These are phyloP conservation scores for Drosophila kurseongensis DNA, from an alignment of 1,140 invertebrate species.

Conservation along the genomic window DNA sequence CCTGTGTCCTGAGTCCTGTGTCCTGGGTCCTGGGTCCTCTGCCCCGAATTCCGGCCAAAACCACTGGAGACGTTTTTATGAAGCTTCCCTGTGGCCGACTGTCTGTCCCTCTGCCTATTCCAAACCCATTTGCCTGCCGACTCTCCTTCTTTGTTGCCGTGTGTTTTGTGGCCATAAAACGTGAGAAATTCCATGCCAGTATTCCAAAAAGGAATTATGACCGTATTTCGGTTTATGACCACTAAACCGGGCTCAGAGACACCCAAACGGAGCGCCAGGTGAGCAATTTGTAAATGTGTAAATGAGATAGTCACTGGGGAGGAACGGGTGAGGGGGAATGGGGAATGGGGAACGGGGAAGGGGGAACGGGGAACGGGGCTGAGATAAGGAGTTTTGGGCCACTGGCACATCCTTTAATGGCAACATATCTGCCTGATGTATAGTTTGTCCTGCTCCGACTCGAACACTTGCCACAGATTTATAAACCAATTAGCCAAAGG, in stretches of 20 bases:
- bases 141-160: constrained; percentile 11
- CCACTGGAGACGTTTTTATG: constrained; percentile 75
- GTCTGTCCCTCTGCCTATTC: constrained; percentile 26
- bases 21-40: not conserved
- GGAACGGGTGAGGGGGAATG: not conserved
- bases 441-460: not conserved
- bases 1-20: not conserved
- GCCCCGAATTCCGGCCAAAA: constrained; percentile 19
- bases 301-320: constrained; percentile 35
- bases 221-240: constrained; percentile 75
- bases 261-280: constrained; percentile 4
- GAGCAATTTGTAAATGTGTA: constrained; percentile 72
- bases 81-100: constrained; percentile 38
- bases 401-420: constrained; percentile 22
- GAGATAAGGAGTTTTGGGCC: constrained; percentile 9
- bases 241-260: constrained; percentile 68
- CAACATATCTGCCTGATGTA: constrained; percentile 15
- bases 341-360: too few species aligned
- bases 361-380: not conserved
- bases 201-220: constrained; percentile 67
- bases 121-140: constrained; percentile 16
- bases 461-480: constrained; percentile 42
- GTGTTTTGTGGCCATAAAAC: constrained; percentile 62
- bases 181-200: constrained; percentile 67
- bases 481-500: constrained; percentile 49